Percentiles rank a stretch among this genome's conserved stretches.
These are phyloP conservation scores for Cryptoprocta ferox DNA, from an alignment of 2,797 vertebrate species.

Conservation along the genomic window DNA sequence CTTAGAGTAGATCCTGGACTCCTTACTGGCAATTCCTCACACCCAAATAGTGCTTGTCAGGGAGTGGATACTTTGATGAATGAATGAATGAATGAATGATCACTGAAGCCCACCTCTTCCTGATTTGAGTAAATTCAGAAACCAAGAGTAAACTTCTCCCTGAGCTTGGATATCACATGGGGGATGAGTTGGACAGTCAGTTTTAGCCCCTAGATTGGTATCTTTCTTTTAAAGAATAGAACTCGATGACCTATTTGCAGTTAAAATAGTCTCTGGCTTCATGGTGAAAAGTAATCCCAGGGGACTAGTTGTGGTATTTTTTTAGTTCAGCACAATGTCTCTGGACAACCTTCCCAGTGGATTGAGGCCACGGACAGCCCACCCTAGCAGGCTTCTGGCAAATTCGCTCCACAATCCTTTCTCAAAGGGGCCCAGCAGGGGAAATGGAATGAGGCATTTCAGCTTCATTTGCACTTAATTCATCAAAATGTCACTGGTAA, in stretches of 20 bases:
- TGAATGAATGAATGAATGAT: conserved; percentile 15
- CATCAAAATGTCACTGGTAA: conserved; percentile 76
- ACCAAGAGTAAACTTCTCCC: neutral
- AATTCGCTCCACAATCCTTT: neutral
- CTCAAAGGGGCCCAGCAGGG: neutral
- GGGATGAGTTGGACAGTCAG: neutral
- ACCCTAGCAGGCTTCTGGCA: neutral
- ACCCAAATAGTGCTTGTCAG: neutral
- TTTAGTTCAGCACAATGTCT: conserved; percentile 54
- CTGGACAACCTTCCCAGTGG: conserved; percentile 31
- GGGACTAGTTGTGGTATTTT: conserved; percentile 23
- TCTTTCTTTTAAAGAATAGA: conserved; percentile 61
- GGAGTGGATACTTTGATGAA: conserved; percentile 1
- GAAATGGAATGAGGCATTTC: conserved; percentile 59
- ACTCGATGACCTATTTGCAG: conserved; percentile 72
- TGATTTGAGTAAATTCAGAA: neutral
- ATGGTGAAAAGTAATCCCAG: conserved; percentile 68
- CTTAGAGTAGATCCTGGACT: neutral
- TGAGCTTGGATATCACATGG: neutral
- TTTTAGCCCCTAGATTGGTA: neutral
- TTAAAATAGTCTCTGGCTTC: conserved; percentile 68
- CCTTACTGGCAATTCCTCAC: neutral
- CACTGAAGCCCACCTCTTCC: neutral
- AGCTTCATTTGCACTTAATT: conserved; percentile 76
- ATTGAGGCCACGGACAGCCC: neutral